Base-by-base conservation (phyloP, 2,888 invertebrate genomes). In the Luperina nickerlii region DNA sequence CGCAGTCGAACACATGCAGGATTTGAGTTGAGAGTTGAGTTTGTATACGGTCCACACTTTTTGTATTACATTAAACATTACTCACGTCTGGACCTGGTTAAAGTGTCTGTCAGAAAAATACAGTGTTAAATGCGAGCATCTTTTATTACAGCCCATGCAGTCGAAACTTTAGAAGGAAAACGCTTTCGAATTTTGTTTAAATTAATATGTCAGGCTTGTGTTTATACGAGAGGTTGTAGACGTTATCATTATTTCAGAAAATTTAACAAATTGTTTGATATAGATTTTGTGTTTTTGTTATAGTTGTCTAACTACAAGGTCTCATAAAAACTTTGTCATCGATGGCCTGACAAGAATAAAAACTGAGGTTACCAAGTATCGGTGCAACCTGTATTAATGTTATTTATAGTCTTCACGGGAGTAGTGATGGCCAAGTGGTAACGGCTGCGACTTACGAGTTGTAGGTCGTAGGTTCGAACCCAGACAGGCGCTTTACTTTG, bases 391-490 rank as follows among this genome's bases (percentile, higher is more conserved):
- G n/a, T 20, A 65, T 13, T 32, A n/a, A 65, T 42, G 7, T 57
- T 79, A 78, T 69, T 79, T 69, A 79, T 65, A 60, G 60, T 51
- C 11, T 11, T 63, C 54, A 45, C 4, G n/a, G 66, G n/a, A n/a
- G n/a, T n/a, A n/a, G n/a, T n/a, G n/a, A n/a, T n/a, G n/a, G n/a
- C n/a, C n/a, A n/a, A n/a, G n/a, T n/a, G n/a, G n/a, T n/a, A n/a
- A n/a, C n/a, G n/a, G n/a, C n/a, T n/a, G n/a, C n/a, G n/a, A n/a
- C n/a, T n/a, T n/a, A n/a, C n/a, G n/a, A n/a, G n/a, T n/a, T n/a
- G n/a, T n/a, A n/a, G n/a, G n/a, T n/a, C n/a, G n/a, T n/a, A n/a
- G n/a, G n/a, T n/a, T n/a, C n/a, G n/a, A n/a, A n/a, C n/a, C n/a
- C n/a, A n/a, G n/a, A n/a, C n/a, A n/a, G n/a, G n/a, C n/a, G n/a